phyloP scores from a whole-genome alignment of 2,888 invertebrate genomes.

The Tenthredo mesomela region DNA sequence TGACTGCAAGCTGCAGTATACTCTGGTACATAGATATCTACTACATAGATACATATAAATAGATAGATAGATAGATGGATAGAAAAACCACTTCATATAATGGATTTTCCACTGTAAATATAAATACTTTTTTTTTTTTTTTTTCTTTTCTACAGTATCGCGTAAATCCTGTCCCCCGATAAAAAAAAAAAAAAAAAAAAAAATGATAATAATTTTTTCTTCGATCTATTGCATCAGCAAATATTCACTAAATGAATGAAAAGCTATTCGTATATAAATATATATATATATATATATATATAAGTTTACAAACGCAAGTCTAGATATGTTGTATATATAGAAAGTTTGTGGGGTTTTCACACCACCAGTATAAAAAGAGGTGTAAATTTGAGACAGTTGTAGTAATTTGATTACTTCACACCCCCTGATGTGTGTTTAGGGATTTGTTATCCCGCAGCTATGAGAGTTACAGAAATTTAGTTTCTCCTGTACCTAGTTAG shows the following conservation, averaged over 20 bases:
- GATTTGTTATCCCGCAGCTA: background rate
- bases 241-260: background rate
- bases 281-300: background rate
- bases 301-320: too few species aligned
- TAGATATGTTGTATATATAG: background rate
- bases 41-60: background rate
- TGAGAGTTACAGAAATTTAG: slow-evolving; percentile 23
- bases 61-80: background rate
- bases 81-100: background rate
- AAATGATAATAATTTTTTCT: background rate
- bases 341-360: background rate
- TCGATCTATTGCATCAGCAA: background rate
- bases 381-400: slow-evolving; percentile 24
- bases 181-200: too few species aligned
- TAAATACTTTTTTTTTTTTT: background rate
- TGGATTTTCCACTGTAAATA: background rate
- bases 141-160: background rate
- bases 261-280: background rate
- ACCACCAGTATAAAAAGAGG: background rate
- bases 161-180: background rate
- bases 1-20: background rate
- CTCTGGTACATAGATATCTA: background rate
- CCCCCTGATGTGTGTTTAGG: background rate
- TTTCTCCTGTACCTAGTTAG: background rate
- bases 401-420: slow-evolving; percentile 15